Percentiles rank a stretch among this genome's conserved stretches.
Evolutionary conservation across 2,113 vertebrate species (phyloP).

Genomic region (Alexandromys fortis): DNA sequence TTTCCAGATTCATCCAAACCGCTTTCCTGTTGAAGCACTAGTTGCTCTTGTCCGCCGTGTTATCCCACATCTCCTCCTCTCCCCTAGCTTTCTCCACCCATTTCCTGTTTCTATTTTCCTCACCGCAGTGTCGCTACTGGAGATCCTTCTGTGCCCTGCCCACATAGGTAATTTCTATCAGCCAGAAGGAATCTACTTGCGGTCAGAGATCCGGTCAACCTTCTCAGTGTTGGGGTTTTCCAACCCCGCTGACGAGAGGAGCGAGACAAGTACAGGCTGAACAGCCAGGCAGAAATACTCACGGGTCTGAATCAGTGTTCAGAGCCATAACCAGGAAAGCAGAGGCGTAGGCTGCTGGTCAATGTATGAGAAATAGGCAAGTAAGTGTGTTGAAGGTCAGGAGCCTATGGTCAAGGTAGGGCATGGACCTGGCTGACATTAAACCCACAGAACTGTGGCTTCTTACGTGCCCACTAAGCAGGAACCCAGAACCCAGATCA

Average conservation of each 20-base stretch:
- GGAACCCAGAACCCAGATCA: background rate
- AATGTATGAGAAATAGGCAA: background rate
- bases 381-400: background rate
- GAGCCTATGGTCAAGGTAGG: too few species aligned
- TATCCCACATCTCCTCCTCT: background rate
- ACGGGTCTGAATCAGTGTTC: background rate
- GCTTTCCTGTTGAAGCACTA: too few species aligned
- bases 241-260: background rate
- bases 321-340: background rate
- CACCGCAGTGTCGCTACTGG: too few species aligned
- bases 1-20: background rate
- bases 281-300: background rate
- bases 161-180: background rate
- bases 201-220: background rate
- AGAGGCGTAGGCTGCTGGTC: background rate
- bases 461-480: background rate
- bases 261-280: background rate
- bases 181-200: background rate
- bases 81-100: background rate
- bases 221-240: background rate
- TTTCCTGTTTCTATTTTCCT: background rate
- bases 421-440: background rate
- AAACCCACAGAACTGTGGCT: background rate
- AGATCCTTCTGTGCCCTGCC: background rate
- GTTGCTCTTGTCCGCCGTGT: too few species aligned